Conservation (phyloP, 2,888 invertebrate species). For the Perizoma affinitatum region DNA sequence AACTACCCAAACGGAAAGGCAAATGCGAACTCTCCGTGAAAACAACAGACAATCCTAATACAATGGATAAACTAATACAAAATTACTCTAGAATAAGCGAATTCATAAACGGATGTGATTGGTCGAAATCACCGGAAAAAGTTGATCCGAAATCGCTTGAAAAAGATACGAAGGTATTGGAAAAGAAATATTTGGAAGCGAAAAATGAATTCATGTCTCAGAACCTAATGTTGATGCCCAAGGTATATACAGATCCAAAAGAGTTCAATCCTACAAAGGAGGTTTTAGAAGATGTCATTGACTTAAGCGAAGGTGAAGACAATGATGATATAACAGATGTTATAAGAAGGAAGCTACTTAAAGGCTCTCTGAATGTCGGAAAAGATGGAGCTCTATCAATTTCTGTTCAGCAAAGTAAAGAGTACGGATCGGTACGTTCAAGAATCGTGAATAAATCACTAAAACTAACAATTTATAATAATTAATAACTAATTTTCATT, state of each 20-base stretch:
- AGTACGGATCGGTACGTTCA: slow-evolving; percentile 66
- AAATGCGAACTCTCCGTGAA: slow-evolving; percentile 65
- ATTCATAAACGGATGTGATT: slow-evolving; percentile 79
- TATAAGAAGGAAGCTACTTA: slow-evolving; percentile 64
- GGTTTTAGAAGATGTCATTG: slow-evolving; percentile 69
- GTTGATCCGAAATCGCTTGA: slow-evolving; percentile 57
- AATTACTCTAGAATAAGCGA: slow-evolving; percentile 78
- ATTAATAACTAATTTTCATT: slow-evolving; percentile 44
- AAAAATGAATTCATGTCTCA: slow-evolving; percentile 80
- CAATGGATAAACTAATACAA: slow-evolving; percentile 71
- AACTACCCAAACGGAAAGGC: slow-evolving; percentile 70
- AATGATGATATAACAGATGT: slow-evolving; percentile 64
- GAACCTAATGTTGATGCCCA: slow-evolving; percentile 75
- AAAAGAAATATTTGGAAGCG: slow-evolving; percentile 75
- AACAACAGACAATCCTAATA: slow-evolving; percentile 56
- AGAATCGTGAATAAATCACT: slow-evolving; percentile 35
- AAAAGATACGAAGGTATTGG: slow-evolving; percentile 67
- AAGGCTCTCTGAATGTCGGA: slow-evolving; percentile 70
- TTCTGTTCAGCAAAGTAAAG: slow-evolving; percentile 66
- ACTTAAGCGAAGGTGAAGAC: slow-evolving; percentile 72
- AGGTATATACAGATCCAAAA: slow-evolving; percentile 43
- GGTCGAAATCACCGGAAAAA: slow-evolving; percentile 68
- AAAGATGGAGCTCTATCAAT: slow-evolving; percentile 77
- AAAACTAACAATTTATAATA: slow-evolving; percentile 48
- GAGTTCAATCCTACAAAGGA: slow-evolving; percentile 46